These are phyloP conservation scores for Bradysia coprophila DNA, from an alignment of 1,140 invertebrate genomes.

Conservation along the genomic window DNA sequence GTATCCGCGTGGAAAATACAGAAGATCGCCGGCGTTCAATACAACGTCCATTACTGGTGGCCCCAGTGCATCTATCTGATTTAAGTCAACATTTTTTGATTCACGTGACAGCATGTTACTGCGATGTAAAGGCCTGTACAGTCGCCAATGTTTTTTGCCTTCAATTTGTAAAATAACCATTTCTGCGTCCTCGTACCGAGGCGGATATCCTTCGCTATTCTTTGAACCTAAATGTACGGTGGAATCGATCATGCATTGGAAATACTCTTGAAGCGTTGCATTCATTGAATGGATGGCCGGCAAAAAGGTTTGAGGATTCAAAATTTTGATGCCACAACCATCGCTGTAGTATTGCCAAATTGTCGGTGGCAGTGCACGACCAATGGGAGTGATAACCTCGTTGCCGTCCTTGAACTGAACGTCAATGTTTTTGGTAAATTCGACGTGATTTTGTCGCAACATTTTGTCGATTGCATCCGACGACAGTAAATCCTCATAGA, in stretches of 20 bases:
- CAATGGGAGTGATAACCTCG: constrained; percentile 74
- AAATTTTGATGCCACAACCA: constrained; percentile 75
- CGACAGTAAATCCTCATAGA: constrained; percentile 57
- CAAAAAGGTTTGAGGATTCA: constrained; percentile 88
- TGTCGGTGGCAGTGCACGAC: constrained; percentile 45
- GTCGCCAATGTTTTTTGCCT: constrained; percentile 50
- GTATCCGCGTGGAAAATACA: constrained; percentile 83
- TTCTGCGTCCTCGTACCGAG: constrained; percentile 98
- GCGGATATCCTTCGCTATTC: constrained; percentile 90
- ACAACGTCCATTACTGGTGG: constrained; percentile 65
- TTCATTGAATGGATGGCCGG: constrained; percentile 36
- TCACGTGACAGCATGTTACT: constrained; percentile 63
- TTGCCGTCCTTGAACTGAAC: constrained; percentile 72
- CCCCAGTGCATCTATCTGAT: constrained; percentile 61
- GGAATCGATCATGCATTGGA: constrained; percentile 82
- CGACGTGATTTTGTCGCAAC: constrained; percentile 50
- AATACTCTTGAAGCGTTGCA: constrained; percentile 80
- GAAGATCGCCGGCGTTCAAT: constrained; percentile 70
- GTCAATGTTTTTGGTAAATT: constrained; percentile 78
- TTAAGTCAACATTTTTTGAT: constrained; percentile 61
- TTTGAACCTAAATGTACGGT: constrained; percentile 96
- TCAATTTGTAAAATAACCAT: constrained; percentile 94
- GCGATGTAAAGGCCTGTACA: background rate
- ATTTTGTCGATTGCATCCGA: constrained; percentile 59
- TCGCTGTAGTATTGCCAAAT: constrained; percentile 86